phyloP scores from a whole-genome alignment of 1,140 invertebrate genomes.

The Drosophila subpulchrella region DNA sequence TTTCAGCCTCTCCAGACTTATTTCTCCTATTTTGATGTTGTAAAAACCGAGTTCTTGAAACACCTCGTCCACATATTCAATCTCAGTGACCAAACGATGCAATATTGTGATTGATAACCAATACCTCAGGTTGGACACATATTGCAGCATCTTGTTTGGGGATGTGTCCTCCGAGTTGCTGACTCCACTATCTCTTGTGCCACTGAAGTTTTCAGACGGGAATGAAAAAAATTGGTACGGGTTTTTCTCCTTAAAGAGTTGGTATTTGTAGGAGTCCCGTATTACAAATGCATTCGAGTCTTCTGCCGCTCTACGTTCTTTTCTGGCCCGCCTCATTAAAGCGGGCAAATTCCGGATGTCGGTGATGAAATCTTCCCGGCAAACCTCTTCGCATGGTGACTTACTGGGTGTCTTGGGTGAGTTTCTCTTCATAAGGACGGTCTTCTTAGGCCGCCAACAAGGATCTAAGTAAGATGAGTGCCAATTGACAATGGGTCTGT shows the following conservation, averaged over 20 bases:
- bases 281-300: not conserved
- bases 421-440: not conserved
- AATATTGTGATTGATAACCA: conserved; percentile 93
- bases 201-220: conserved; percentile 27
- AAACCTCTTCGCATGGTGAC: conserved; percentile 60
- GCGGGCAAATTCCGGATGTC: conserved; percentile 84
- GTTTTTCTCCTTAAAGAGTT: conserved; percentile 34
- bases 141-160: conserved; percentile 67
- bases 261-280: not conserved
- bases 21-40: conserved; percentile 89
- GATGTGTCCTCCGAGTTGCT: conserved; percentile 56
- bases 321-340: conserved; percentile 71
- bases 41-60: conserved; percentile 88
- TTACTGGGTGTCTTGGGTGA: conserved; percentile 24
- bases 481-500: conserved; percentile 64
- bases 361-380: conserved; percentile 78
- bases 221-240: conserved; percentile 40
- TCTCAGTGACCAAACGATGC: conserved; percentile 88
- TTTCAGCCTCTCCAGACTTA: conserved; percentile 88
- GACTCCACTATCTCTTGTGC: conserved; percentile 66
- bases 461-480: conserved; percentile 69
- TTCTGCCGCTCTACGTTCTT: conserved; percentile 54
- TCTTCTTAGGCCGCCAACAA: not conserved
- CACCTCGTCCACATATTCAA: conserved; percentile 88
- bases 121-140: conserved; percentile 71